Percentiles rank a stretch among this genome's conserved stretches.
phyloP scores from a whole-genome alignment of 1,140 invertebrate genomes.

The Octopus bimaculoides region DNA sequence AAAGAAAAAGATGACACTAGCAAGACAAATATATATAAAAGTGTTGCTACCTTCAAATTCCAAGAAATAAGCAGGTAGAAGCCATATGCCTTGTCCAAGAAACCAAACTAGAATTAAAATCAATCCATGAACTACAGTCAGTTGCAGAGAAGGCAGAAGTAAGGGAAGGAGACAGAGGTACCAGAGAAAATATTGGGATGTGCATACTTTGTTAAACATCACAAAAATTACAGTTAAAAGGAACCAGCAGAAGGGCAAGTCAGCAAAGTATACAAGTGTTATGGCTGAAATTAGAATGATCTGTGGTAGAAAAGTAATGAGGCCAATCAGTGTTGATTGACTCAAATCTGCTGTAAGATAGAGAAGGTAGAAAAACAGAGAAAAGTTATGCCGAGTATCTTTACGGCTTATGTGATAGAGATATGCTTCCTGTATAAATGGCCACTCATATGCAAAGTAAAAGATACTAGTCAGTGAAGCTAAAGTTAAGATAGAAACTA shows the following conservation, averaged over 20 bases:
- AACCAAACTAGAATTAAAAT: constrained; percentile 69
- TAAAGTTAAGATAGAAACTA: constrained; percentile 61
- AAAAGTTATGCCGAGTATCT: constrained; percentile 97
- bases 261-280: constrained; percentile 55
- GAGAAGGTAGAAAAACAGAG: constrained; percentile 90
- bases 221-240: constrained; percentile 85
- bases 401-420: constrained; percentile 88
- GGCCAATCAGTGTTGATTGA: constrained; percentile 62
- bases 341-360: constrained; percentile 68
- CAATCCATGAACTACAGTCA: constrained; percentile 43
- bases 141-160: constrained; percentile 60
- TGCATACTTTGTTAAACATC: constrained; percentile 92
- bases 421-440: constrained; percentile 88
- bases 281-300: constrained; percentile 57
- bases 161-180: constrained; percentile 84
- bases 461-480: constrained; percentile 28
- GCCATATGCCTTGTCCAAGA: constrained; percentile 76
- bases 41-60: constrained; percentile 86
- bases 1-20: constrained; percentile 58
- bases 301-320: constrained; percentile 74
- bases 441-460: constrained; percentile 72
- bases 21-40: constrained; percentile 64
- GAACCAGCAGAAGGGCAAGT: constrained; percentile 83
- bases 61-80: constrained; percentile 84
- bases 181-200: constrained; percentile 94